Percentiles rank a stretch among this genome's conserved stretches.
phyloP scores from a whole-genome alignment of 2,113 vertebrate genomes.

The Anhinga anhinga region DNA sequence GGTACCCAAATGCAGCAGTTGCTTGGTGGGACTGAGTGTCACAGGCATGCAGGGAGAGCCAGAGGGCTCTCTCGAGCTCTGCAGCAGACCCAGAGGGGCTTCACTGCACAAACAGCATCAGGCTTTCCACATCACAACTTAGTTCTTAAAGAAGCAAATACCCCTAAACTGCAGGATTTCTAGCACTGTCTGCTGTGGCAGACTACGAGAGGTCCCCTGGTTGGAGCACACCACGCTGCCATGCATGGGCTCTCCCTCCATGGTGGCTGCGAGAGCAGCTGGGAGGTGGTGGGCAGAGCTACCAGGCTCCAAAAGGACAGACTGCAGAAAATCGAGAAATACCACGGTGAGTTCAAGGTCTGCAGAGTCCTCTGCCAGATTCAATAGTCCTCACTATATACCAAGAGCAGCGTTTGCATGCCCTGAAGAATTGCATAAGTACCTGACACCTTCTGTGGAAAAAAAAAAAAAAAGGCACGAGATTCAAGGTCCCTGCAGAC shows the following conservation, averaged over 20 bases:
- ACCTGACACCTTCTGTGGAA: not conserved
- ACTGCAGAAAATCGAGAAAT: not conserved
- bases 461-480: not conserved
- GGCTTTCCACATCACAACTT: not conserved
- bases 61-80: not conserved
- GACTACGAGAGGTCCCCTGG: not conserved
- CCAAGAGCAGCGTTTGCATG: not conserved
- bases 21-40: not conserved
- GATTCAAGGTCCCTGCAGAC: not conserved
- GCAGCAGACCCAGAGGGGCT: not conserved
- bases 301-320: not conserved
- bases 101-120: not conserved
- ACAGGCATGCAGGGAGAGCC: not conserved
- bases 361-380: not conserved
- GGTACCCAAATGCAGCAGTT: not conserved
- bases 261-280: not conserved
- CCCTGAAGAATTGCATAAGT: not conserved
- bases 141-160: not conserved
- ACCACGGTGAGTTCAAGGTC: not conserved
- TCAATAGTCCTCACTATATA: not conserved
- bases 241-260: not conserved
- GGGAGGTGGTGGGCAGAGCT: not conserved
- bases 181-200: not conserved
- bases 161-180: not conserved
- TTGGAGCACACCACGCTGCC: not conserved